These are phyloP conservation scores for Charaxes varanes DNA, from an alignment of 1,140 invertebrate genomes.

Conservation along the genomic window DNA sequence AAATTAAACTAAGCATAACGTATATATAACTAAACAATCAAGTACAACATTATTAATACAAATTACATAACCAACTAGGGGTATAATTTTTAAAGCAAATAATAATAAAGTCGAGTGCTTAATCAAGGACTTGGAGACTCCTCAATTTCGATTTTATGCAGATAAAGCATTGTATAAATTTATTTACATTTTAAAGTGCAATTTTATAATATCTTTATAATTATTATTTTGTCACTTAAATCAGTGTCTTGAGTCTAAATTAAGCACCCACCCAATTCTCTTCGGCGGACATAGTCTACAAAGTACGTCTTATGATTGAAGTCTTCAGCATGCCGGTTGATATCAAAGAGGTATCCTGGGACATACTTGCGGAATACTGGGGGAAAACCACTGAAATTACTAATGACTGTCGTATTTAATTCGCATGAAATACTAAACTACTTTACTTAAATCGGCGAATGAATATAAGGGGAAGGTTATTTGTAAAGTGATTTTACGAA, in stretches of 20 bases:
- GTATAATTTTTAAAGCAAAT: slow-evolving; percentile 39
- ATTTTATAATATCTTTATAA: slow-evolving; percentile 2
- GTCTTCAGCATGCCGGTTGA: slow-evolving; percentile 60
- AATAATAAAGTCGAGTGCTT: slow-evolving; percentile 60
- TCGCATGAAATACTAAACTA: no score
- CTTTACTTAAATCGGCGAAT: no score
- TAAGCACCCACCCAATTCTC: slow-evolving; percentile 71
- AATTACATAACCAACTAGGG: slow-evolving; percentile 11
- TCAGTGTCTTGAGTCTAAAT: slow-evolving; percentile 50
- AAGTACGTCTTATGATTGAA: slow-evolving; percentile 66
- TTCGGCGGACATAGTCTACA: slow-evolving; percentile 67
- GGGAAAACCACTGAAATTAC: slow-evolving; percentile 41
- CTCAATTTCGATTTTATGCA: slow-evolving; percentile 25
- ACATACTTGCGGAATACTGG: slow-evolving; percentile 65
- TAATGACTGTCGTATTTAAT: no score
- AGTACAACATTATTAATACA: slow-evolving; percentile 9
- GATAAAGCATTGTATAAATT: slow-evolving; percentile 20
- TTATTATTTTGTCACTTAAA: slow-evolving; percentile 15
- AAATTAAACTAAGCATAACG: no score
- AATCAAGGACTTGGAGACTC: slow-evolving; percentile 58
- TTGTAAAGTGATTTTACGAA: no score
- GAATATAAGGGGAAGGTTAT: no score
- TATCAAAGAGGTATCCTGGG: slow-evolving; percentile 60
- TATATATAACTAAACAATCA: no score
- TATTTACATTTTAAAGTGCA: slow-evolving; percentile 5